phyloP scores from a whole-genome alignment of 2,888 invertebrate genomes.

The Liopterus haemorrhoidalis region DNA sequence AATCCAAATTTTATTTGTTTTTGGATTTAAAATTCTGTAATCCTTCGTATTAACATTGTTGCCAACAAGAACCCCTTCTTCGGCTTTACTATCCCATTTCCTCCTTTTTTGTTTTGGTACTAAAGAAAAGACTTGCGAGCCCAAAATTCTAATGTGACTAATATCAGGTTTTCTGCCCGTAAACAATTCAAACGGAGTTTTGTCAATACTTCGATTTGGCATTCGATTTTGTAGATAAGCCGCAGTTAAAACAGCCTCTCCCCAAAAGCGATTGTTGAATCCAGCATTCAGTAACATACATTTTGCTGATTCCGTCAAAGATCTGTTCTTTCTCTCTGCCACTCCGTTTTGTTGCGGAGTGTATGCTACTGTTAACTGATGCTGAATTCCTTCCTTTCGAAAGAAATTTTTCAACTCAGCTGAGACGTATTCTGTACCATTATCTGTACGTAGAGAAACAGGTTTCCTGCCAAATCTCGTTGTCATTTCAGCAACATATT shows the following conservation, averaged over 20 bases:
- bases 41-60: too few species aligned
- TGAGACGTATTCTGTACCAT: constrained; percentile 29
- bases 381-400: constrained; percentile 32
- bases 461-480: constrained; percentile 28
- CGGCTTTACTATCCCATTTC: constrained; percentile 36
- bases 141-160: constrained; percentile 38
- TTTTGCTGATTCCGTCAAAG: constrained; percentile 16
- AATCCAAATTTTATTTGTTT: constrained; percentile 4
- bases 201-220: constrained; percentile 8
- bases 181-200: constrained; percentile 38
- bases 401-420: constrained; percentile 25
- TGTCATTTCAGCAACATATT: constrained; percentile 32
- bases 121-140: constrained; percentile 34
- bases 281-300: constrained; percentile 31
- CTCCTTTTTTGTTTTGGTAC: constrained; percentile 35
- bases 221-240: constrained; percentile 11
- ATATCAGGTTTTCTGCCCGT: constrained; percentile 36
- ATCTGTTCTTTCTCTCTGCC: constrained; percentile 34
- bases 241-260: constrained; percentile 30
- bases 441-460: constrained; percentile 30
- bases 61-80: too few species aligned
- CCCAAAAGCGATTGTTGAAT: constrained; percentile 30
- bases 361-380: constrained; percentile 36
- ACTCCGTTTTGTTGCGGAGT: constrained; percentile 39
- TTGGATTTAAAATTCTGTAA: constrained; percentile 9